Conservation (phyloP, 2,113 vertebrate genomes). For the Hystrix brachyura region DNA sequence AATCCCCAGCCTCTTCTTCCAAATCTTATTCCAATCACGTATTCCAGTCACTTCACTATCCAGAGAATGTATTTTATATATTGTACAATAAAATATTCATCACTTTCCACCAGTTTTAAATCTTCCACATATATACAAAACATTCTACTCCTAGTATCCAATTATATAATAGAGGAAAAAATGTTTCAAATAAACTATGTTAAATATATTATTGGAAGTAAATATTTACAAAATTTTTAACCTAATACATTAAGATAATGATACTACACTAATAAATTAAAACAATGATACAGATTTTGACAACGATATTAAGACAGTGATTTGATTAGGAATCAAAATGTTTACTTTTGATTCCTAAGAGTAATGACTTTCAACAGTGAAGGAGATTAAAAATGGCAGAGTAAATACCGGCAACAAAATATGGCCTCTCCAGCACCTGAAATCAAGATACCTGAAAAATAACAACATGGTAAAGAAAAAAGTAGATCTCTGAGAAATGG, state of each 20-base stretch:
- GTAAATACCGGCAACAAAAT: background rate
- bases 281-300: background rate
- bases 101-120: background rate
- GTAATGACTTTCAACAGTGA: slow-evolving; percentile 10
- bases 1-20: background rate
- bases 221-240: slow-evolving; percentile 29
- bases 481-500: background rate
- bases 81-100: background rate
- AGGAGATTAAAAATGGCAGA: background rate
- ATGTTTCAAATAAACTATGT: background rate
- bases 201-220: slow-evolving; percentile 6
- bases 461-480: background rate
- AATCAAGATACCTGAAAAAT: background rate
- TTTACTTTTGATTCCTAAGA: slow-evolving; percentile 24
- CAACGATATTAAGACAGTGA: too few relatives aligned
- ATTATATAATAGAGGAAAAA: background rate
- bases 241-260: background rate
- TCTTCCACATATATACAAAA: background rate
- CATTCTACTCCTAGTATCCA: background rate
- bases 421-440: background rate
- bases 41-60: background rate
- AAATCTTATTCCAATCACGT: background rate
- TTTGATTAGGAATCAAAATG: background rate
- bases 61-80: background rate
- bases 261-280: background rate